phyloP scores from a whole-genome alignment of 2,888 invertebrate genomes.

The Petrolisthes manimaculis region DNA sequence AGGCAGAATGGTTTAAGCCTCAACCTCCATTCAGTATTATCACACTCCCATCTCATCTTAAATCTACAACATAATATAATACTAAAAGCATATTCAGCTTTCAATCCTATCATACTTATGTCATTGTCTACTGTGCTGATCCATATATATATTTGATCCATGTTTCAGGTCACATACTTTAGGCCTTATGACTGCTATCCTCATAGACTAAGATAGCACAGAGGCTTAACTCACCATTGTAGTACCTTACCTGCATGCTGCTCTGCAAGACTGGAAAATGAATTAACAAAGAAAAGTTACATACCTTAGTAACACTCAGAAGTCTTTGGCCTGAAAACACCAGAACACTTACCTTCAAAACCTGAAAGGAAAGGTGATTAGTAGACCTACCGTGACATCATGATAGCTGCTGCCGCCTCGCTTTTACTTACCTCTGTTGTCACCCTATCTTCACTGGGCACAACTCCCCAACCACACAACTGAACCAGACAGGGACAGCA shows the following conservation, averaged over 20 bases:
- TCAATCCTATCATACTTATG: too few relatives aligned
- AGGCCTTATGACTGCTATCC: not conserved
- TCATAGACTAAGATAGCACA: not conserved
- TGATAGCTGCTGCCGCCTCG: not conserved
- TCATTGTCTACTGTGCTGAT: not conserved
- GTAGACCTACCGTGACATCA: constrained; percentile 42
- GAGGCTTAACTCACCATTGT: not conserved
- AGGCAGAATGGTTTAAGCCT: too few relatives aligned
- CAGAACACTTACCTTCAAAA: constrained; percentile 50
- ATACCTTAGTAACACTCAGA: constrained; percentile 20
- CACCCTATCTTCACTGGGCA: too few relatives aligned
- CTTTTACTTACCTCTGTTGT: constrained; percentile 36
- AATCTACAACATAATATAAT: too few relatives aligned
- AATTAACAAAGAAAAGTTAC: constrained; percentile 30
- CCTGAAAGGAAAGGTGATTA: constrained; percentile 48
- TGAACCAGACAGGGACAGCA: too few relatives aligned
- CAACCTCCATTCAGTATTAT: too few relatives aligned
- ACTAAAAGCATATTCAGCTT: too few relatives aligned
- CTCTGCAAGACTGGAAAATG: constrained; percentile 16
- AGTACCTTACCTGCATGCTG: constrained; percentile 36
- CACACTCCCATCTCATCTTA: too few relatives aligned
- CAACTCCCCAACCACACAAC: too few relatives aligned
- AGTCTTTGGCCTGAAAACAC: constrained; percentile 50
- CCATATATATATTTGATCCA: not conserved
- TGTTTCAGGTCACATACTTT: not conserved